Percentiles rank a stretch among this genome's conserved stretches.
Conservation (phyloP, 2,888 invertebrate species). For the Drosophila neonasuta region DNA sequence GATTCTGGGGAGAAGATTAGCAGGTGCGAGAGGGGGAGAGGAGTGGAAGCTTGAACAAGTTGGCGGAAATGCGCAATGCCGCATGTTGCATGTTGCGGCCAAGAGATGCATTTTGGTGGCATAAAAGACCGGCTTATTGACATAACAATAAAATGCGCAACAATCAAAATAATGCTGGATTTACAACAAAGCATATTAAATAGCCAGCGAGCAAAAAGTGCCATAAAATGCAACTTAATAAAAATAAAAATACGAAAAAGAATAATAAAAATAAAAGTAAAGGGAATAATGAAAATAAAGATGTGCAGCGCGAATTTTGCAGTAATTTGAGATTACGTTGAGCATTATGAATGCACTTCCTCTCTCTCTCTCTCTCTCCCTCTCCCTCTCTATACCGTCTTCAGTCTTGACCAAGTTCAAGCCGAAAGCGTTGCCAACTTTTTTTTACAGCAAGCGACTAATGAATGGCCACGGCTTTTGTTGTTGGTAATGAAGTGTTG, state of each 20-base stretch:
- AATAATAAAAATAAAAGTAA: not conserved
- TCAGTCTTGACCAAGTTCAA: conserved; percentile 22
- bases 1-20: conserved; percentile 6
- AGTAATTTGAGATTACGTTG: conserved; percentile 73
- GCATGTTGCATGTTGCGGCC: conserved; percentile 6
- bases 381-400: not conserved
- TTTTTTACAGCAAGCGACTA: conserved; percentile 64
- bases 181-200: conserved; percentile 37
- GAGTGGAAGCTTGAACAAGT: conserved; percentile 13
- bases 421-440: conserved; percentile 52
- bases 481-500: conserved; percentile 73
- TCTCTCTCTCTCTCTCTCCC: not conserved
- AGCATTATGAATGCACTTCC: conserved; percentile 44
- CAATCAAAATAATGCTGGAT: conserved; percentile 68
- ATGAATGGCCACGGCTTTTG: conserved; percentile 73
- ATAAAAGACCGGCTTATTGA: conserved; percentile 59
- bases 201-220: conserved; percentile 15
- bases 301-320: conserved; percentile 60
- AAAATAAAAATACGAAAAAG: not conserved
- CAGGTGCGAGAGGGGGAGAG: not conserved
- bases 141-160: conserved; percentile 63
- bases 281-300: not conserved
- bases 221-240: conserved; percentile 59
- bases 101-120: conserved; percentile 35
- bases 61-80: conserved; percentile 53